Percentiles rank a stretch among this genome's conserved stretches.
These are phyloP conservation scores for Drosophila hamatofila DNA, from an alignment of 2,888 invertebrate genomes.

Conservation along the genomic window DNA sequence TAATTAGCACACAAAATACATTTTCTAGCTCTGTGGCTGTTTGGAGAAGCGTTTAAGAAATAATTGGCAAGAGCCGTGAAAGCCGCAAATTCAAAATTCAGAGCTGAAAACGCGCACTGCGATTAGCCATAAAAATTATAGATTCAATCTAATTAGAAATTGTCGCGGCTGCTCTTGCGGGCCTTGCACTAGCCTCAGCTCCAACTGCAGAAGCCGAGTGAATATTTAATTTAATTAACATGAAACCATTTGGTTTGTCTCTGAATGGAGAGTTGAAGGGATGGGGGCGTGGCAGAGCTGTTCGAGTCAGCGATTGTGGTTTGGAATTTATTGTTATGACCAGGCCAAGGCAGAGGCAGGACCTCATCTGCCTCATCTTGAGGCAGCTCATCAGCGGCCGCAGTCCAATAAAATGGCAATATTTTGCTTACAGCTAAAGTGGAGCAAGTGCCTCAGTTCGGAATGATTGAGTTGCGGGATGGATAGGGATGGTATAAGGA, in stretches of 20 bases:
- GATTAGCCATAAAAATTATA: constrained; percentile 84
- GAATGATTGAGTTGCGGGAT: constrained; percentile 58
- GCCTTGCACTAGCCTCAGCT: constrained; percentile 29
- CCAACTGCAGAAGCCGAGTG: constrained; percentile 56
- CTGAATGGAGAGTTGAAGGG: constrained; percentile 28
- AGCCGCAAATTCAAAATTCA: constrained; percentile 74
- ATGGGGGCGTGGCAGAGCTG: constrained; percentile 3
- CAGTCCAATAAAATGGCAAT: constrained; percentile 54
- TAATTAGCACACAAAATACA: constrained; percentile 66
- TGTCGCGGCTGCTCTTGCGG: constrained; percentile 56
- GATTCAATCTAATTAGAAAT: constrained; percentile 83
- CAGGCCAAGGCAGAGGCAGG: constrained; percentile 52
- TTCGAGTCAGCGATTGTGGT: constrained; percentile 29
- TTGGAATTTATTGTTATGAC: constrained; percentile 82
- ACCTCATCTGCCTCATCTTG: constrained; percentile 38
- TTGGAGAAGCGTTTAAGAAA: constrained; percentile 28
- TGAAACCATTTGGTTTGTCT: constrained; percentile 78
- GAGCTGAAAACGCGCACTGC: constrained; percentile 49
- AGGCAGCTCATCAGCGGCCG: constrained; percentile 59
- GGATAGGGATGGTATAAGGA: constrained; percentile 9
- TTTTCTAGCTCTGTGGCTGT: constrained; percentile 41
- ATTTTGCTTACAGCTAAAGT: constrained; percentile 35
- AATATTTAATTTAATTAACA: constrained; percentile 85
- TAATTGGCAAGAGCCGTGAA: constrained; percentile 46
- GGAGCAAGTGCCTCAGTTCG: constrained; percentile 24